Conservation (phyloP, 2,113 vertebrate species). For the Alethe castanea region DNA sequence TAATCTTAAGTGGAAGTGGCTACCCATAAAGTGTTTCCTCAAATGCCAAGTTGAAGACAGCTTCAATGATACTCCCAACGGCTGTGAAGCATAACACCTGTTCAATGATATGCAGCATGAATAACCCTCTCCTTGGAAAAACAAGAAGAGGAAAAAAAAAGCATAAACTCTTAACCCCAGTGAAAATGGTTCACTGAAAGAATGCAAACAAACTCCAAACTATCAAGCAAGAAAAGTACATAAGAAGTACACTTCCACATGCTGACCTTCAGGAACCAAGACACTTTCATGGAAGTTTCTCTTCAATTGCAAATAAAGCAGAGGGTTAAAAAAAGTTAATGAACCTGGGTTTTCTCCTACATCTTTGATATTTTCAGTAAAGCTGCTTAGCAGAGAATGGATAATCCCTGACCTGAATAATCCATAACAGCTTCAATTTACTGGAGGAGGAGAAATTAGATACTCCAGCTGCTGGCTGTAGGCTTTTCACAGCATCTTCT, state of each 20-base stretch:
- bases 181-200: neutral
- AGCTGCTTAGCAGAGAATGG: slow-evolving; percentile 51
- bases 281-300: neutral
- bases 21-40: neutral
- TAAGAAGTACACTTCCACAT: accelerated
- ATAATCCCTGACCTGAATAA: slow-evolving; percentile 63
- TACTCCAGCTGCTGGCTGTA: neutral
- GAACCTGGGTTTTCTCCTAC: slow-evolving; percentile 9
- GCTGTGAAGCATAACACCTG: neutral
- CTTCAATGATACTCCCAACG: neutral
- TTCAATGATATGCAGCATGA: neutral
- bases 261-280: neutral
- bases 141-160: neutral
- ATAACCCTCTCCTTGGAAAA: neutral
- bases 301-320: neutral
- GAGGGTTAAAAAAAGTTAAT: neutral
- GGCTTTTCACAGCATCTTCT: neutral
- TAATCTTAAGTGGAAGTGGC: neutral
- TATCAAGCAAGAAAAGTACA: neutral
- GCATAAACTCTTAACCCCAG: neutral
- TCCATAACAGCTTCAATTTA: slow-evolving; percentile 2
- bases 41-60: neutral
- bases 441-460: neutral
- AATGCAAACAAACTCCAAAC: neutral
- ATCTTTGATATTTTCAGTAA: slow-evolving; percentile 51